Conservation (phyloP, 2,888 invertebrate species). For the Troides helena region DNA sequence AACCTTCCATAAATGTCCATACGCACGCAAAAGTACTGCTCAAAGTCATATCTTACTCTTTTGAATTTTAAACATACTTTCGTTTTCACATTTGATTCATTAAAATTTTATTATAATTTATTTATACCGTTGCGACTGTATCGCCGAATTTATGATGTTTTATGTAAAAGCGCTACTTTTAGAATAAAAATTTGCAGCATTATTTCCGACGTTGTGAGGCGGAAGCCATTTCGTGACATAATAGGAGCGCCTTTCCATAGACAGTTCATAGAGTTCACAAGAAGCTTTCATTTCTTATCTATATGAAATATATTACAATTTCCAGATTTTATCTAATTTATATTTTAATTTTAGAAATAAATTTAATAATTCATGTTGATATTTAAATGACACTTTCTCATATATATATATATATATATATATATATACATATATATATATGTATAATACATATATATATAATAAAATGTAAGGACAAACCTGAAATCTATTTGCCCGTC, state of each 20-base stretch:
- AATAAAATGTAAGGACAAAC: no score
- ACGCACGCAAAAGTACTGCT: no score
- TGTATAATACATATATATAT: no score
- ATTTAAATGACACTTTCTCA: no score
- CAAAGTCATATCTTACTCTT: not conserved
- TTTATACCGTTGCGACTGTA: conserved; percentile 18
- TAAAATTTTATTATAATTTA: conserved; percentile 16
- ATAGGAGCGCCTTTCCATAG: not conserved
- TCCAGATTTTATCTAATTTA: no score
- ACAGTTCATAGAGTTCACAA: conserved; percentile 5
- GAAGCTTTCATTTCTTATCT: conserved; percentile 8
- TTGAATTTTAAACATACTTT: conserved; percentile 9
- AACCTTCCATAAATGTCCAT: no score
- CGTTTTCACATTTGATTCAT: conserved; percentile 15
- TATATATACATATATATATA: no score
- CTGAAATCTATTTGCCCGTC: no score
- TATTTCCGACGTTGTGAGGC: conserved; percentile 6
- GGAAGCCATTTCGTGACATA: conserved; percentile 20
- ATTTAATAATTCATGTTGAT: no score
- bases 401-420: no score
- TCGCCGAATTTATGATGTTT: conserved; percentile 2
- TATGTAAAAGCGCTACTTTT: conserved; percentile 6
- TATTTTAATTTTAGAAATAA: no score
- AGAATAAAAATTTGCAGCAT: conserved; percentile 2
- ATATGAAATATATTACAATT: not conserved